phyloP scores from a whole-genome alignment of 1,140 invertebrate genomes.

The Saccostrea cuccullata region DNA sequence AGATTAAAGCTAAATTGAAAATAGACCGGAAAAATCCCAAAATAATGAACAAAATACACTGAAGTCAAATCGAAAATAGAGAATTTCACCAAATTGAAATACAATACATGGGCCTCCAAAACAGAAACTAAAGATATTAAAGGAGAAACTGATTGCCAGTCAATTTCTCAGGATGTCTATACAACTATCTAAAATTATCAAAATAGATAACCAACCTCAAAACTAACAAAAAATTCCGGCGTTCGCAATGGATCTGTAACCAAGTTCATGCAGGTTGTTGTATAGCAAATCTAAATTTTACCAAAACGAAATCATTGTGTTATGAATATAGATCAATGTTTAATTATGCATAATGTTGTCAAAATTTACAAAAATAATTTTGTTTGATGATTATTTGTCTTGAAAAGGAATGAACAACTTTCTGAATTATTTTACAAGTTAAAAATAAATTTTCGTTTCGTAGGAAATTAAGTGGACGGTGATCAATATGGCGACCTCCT shows the following conservation, averaged over 20 bases:
- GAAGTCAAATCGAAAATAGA: conserved; percentile 22
- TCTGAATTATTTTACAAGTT: too few relatives aligned
- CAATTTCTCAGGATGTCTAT: too few relatives aligned
- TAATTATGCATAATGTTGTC: too few relatives aligned
- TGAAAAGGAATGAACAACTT: too few relatives aligned
- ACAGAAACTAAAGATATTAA: too few relatives aligned
- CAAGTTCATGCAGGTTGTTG: conserved; percentile 32
- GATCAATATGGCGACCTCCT: conserved; percentile 35
- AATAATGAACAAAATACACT: neutral
- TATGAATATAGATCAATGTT: neutral
- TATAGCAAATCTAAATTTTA: neutral
- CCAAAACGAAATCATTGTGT: neutral
- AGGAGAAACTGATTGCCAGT: too few relatives aligned
- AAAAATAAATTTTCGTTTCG: neutral
- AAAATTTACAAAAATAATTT: too few relatives aligned
- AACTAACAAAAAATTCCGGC: neutral
- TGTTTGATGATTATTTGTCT: too few relatives aligned
- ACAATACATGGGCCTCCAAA: neutral
- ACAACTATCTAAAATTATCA: too few relatives aligned
- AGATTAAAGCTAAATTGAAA: too few relatives aligned
- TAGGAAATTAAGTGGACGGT: neutral
- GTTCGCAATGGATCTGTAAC: conserved; percentile 12
- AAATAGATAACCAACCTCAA: neutral
- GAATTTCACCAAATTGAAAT: neutral
- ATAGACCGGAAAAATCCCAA: too few relatives aligned